These are phyloP conservation scores for Ptiloglossa arizonensis DNA, from an alignment of 1,140 invertebrate genomes.

Conservation along the genomic window DNA sequence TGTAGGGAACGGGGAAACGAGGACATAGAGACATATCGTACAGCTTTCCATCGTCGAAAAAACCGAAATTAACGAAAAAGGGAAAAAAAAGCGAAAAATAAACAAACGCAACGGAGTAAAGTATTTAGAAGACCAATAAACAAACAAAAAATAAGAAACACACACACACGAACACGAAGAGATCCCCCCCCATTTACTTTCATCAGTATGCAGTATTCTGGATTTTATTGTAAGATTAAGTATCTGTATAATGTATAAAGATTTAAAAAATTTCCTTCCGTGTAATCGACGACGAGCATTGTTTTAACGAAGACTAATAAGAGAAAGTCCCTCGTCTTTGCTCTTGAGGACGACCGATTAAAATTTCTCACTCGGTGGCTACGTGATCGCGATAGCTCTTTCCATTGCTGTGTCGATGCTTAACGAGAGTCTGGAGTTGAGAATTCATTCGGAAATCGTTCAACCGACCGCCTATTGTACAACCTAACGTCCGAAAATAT, in stretches of 20 bases:
- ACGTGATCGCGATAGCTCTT: constrained; percentile 70
- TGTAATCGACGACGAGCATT: constrained; percentile 47
- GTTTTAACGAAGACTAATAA: constrained; percentile 9
- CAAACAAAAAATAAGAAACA: neutral
- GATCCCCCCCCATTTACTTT: constrained; percentile 52
- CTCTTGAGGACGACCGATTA: constrained; percentile 25
- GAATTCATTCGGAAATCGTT: constrained; percentile 63
- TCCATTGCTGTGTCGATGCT: constrained; percentile 68
- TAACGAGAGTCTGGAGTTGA: constrained; percentile 63
- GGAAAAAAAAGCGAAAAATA: neutral
- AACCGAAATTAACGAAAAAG: constrained; percentile 23
- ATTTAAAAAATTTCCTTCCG: constrained; percentile 47
- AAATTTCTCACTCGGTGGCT: constrained; percentile 62
- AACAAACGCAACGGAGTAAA: neutral
- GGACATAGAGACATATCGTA: constrained; percentile 68
- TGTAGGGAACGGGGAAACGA: constrained; percentile 14
- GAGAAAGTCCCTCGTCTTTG: constrained; percentile 41
- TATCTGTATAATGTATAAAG: constrained; percentile 66
- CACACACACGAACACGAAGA: constrained; percentile 9
- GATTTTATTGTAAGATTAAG: constrained; percentile 62
- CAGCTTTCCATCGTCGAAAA: constrained; percentile 54
- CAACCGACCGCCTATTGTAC: constrained; percentile 51
- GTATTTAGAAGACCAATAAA: neutral
- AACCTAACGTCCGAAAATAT: constrained; percentile 19
- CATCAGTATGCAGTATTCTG: constrained; percentile 64